phyloP scores from a whole-genome alignment of 2,797 vertebrate genomes.

The Percopsis omiscomaycus region DNA sequence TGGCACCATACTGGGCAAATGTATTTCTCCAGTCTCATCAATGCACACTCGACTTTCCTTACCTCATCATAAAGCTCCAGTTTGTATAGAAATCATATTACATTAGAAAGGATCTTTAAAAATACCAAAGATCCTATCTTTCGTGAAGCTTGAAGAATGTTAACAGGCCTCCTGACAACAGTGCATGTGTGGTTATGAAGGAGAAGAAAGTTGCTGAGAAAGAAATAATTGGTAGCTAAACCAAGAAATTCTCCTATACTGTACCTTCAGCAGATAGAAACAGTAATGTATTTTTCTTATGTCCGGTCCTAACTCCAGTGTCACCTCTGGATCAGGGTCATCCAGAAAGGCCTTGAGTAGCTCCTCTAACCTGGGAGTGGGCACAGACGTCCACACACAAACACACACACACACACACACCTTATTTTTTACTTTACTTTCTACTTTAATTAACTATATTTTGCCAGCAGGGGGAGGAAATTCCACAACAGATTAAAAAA shows the following conservation, averaged over 20 bases:
- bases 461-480: too few species aligned
- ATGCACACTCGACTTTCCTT: background rate
- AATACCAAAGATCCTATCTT: background rate
- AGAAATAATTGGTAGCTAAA: background rate
- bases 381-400: background rate
- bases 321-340: constrained; percentile 83
- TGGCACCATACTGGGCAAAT: constrained; percentile 1
- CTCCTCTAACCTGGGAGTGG: constrained; percentile 79
- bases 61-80: background rate
- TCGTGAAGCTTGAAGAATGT: too few species aligned
- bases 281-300: constrained; percentile 90
- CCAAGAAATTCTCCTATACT: background rate
- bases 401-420: constrained; percentile 2
- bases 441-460: too few species aligned
- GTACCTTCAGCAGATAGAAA: constrained; percentile 89
- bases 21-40: background rate
- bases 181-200: too few species aligned
- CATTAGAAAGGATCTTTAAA: background rate
- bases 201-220: too few species aligned
- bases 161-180: too few species aligned
- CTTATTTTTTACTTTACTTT: too few species aligned
- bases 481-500: too few species aligned
- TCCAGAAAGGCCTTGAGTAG: constrained; percentile 80
- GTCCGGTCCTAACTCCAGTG: constrained; percentile 85
- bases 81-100: background rate